Conservation (phyloP, 2,888 invertebrate genomes). For the Leptothorax acervorum region DNA sequence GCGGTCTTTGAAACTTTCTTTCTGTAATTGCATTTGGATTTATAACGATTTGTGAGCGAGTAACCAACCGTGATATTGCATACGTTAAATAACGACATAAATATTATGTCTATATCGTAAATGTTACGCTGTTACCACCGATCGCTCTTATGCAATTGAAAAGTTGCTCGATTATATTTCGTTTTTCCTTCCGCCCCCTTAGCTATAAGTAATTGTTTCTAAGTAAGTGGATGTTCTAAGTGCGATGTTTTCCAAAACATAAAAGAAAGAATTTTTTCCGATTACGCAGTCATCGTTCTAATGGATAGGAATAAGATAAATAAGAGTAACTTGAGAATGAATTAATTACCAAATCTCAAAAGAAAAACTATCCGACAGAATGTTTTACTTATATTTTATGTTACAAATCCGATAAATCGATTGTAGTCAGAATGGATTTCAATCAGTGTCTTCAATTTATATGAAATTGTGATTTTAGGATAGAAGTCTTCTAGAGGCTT, state of each 20-base stretch:
- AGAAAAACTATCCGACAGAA: background rate
- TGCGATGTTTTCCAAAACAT: background rate
- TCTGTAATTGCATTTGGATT: slow-evolving; percentile 17
- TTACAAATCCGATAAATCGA: background rate
- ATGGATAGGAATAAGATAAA: background rate
- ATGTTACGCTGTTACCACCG: slow-evolving; percentile 12
- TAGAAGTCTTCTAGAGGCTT: background rate
- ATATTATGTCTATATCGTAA: background rate
- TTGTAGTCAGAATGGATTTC: background rate
- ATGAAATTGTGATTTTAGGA: background rate
- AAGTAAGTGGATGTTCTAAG: background rate
- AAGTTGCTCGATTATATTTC: slow-evolving; percentile 20
- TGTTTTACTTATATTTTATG: too few relatives aligned
- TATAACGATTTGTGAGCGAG: slow-evolving; percentile 2
- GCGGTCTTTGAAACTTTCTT: background rate
- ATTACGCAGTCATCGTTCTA: background rate
- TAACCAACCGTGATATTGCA: background rate
- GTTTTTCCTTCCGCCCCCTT: background rate
- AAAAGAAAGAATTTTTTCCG: background rate
- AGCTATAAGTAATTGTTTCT: background rate
- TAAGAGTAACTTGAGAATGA: background rate
- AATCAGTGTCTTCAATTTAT: background rate
- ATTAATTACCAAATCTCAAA: background rate
- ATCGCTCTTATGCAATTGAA: slow-evolving; percentile 26
- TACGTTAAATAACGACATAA: slow-evolving; percentile 19